phyloP scores from a whole-genome alignment of 2,888 invertebrate genomes.

The Agapetus fuscipes region DNA sequence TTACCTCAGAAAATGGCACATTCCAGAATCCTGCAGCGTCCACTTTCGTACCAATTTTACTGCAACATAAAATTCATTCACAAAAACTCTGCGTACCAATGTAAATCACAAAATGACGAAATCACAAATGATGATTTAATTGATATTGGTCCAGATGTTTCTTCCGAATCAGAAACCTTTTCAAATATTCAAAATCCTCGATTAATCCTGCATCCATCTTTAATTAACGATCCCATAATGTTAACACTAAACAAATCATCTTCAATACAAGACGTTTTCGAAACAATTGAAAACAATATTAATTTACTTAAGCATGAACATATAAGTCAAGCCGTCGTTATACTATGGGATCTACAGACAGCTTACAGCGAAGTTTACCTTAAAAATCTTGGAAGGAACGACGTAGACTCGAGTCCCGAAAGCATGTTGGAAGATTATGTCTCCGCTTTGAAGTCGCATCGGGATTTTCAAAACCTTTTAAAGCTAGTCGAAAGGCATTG shows the following conservation, averaged over 20 bases:
- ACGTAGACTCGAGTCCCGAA: slow-evolving; percentile 10
- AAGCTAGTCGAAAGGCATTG: neutral
- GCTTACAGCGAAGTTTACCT: slow-evolving; percentile 27
- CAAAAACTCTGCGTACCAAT: too few relatives aligned
- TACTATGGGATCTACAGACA: slow-evolving; percentile 31
- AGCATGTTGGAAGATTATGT: slow-evolving; percentile 25
- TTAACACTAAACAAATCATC: slow-evolving; percentile 26
- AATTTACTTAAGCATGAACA: slow-evolving; percentile 22
- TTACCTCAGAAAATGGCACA: neutral
- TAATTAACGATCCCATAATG: slow-evolving; percentile 3
- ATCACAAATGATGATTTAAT: too few relatives aligned
- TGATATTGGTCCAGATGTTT: too few relatives aligned
- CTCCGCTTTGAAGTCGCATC: slow-evolving; percentile 25
- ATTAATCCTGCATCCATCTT: neutral
- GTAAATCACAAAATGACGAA: too few relatives aligned
- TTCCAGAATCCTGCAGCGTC: neutral
- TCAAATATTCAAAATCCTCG: neutral
- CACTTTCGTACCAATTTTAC: neutral
- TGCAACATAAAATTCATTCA: neutral
- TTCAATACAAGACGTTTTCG: slow-evolving; percentile 31
- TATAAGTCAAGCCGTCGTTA: slow-evolving; percentile 28
- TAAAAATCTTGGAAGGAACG: slow-evolving; percentile 7
- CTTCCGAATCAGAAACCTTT: too few relatives aligned
- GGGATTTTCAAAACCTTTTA: slow-evolving; percentile 24
- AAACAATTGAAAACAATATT: slow-evolving; percentile 26